Evolutionary conservation across 2,113 vertebrate species (phyloP).

Genomic region (Lontra canadensis): DNA sequence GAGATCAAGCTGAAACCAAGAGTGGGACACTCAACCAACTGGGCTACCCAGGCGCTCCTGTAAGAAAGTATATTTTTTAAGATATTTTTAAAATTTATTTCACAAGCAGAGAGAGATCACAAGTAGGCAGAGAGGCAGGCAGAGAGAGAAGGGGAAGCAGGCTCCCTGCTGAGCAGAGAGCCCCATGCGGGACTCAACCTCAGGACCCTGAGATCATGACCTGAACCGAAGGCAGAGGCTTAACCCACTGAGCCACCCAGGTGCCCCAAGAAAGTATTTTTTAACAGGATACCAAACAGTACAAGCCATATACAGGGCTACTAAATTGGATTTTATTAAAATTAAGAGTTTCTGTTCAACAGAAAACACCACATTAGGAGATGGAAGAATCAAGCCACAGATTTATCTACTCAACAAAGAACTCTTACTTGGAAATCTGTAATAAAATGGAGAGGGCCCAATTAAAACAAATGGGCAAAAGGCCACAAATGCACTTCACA

Average conservation of each 20-base stretch:
- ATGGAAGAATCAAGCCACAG: background rate
- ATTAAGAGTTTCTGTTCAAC: background rate
- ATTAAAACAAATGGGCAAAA: background rate
- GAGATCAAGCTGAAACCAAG: background rate
- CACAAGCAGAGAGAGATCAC: too few relatives aligned
- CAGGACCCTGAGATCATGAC: too few relatives aligned
- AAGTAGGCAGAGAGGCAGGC: too few relatives aligned
- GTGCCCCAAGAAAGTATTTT: background rate
- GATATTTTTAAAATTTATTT: too few relatives aligned
- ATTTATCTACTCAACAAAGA: background rate
- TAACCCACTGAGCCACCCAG: background rate
- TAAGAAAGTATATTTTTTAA: background rate
- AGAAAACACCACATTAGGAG: background rate
- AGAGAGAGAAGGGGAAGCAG: too few relatives aligned
- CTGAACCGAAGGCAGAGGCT: too few relatives aligned
- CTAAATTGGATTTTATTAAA: background rate
- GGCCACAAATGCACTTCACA: background rate
- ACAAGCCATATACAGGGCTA: background rate
- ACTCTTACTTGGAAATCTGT: background rate
- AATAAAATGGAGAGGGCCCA: background rate
- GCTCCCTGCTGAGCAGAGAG: too few relatives aligned
- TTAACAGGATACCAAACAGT: background rate
- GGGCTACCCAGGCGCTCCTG: background rate
- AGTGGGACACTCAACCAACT: background rate
- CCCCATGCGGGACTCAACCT: too few relatives aligned